Evolutionary conservation across 2,888 invertebrate genomes (phyloP).

Genomic region (Magallana nippona): DNA sequence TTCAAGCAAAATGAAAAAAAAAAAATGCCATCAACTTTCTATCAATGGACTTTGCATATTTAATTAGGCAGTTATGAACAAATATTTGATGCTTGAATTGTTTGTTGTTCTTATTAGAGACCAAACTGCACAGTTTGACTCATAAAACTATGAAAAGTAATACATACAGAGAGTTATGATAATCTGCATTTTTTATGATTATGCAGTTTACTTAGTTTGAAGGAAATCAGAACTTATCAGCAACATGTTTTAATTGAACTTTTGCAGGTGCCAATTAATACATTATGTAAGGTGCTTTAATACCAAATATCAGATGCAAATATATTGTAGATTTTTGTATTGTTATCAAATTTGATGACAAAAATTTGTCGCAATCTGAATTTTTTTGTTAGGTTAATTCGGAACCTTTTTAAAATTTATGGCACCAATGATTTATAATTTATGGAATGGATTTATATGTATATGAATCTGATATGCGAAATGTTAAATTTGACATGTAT

Average conservation of each 20-base stretch:
- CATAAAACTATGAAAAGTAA: too few species aligned
- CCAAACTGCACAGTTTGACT: too few species aligned
- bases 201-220: too few species aligned
- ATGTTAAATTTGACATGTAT: conserved; percentile 28
- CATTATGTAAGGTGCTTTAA: too few species aligned
- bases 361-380: conserved; percentile 13
- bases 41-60: too few species aligned
- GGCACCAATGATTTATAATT: conserved; percentile 7
- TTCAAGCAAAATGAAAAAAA: background rate
- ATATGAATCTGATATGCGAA: conserved; percentile 21
- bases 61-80: too few species aligned
- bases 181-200: too few species aligned
- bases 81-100: too few species aligned
- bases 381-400: conserved; percentile 19
- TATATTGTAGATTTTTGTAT: conserved; percentile 18
- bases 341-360: conserved; percentile 30
- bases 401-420: conserved; percentile 14
- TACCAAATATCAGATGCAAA: conserved; percentile 23
- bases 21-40: background rate
- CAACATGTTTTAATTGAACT: background rate
- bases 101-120: too few species aligned
- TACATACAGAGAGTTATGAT: too few species aligned
- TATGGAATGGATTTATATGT: conserved; percentile 32
- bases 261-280: conserved; percentile 16
- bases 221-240: too few species aligned